Evolutionary conservation across 2,797 vertebrate genomes (phyloP).

Genomic region (Alfaro cultratus): DNA sequence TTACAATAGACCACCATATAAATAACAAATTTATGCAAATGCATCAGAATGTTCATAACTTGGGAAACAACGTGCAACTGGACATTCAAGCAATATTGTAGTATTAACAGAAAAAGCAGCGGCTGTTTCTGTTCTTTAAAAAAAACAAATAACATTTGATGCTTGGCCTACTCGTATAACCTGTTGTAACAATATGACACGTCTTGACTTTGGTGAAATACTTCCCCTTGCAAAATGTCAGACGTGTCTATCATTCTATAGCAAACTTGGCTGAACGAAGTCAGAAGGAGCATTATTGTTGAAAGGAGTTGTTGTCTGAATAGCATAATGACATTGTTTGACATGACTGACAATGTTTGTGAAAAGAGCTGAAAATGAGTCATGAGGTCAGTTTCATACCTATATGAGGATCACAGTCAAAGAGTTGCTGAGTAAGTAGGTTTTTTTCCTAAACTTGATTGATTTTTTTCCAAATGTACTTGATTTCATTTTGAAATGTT

Average conservation of each 20-base stretch:
- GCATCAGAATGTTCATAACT: neutral
- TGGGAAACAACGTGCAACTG: neutral
- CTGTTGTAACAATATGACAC: conserved; percentile 3
- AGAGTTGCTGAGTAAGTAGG: neutral
- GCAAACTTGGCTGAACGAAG: neutral
- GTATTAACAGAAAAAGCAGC: neutral
- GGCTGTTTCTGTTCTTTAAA: neutral
- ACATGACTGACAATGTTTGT: neutral
- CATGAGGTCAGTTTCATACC: neutral
- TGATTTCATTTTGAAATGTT: neutral
- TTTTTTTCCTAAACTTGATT: neutral
- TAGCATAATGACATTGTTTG: neutral
- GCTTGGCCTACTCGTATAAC: neutral
- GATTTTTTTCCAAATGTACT: neutral
- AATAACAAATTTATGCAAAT: neutral
- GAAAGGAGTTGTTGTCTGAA: neutral
- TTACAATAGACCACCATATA: neutral
- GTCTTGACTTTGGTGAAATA: neutral
- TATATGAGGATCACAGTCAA: neutral
- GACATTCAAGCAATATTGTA: neutral
- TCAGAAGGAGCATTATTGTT: neutral
- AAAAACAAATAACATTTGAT: neutral
- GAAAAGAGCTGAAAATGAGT: neutral
- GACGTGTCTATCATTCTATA: neutral
- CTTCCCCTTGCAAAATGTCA: neutral